phyloP scores from a whole-genome alignment of 2,113 vertebrate species.

The Cyanoramphus novaezelandiae region DNA sequence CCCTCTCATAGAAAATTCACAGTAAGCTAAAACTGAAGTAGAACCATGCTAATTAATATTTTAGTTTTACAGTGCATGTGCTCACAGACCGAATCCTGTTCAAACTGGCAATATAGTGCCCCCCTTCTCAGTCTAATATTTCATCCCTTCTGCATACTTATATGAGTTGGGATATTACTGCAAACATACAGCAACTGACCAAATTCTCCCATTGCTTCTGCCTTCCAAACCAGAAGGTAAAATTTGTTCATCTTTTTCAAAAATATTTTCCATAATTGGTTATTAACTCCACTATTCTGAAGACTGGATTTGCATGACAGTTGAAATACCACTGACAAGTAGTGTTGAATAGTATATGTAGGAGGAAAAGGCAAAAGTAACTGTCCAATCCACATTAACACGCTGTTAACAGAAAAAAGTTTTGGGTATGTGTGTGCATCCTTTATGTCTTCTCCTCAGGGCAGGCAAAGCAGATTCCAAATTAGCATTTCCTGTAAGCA shows the following conservation, averaged over 20 bases:
- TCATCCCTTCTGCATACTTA: not conserved
- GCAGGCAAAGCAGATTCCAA: not conserved
- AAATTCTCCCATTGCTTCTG: not conserved
- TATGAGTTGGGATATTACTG: not conserved
- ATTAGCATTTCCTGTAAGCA: not conserved
- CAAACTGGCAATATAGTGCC: not conserved
- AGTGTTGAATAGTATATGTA: not conserved
- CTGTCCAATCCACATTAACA: not conserved
- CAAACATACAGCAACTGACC: not conserved
- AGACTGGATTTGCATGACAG: not conserved
- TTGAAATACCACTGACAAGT: not conserved
- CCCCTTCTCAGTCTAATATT: not conserved
- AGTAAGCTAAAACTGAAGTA: not conserved
- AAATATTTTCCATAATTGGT: not conserved
- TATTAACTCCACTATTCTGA: not conserved
- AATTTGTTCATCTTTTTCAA: not conserved
- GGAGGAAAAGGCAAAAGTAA: not conserved
- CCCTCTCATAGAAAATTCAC: not conserved
- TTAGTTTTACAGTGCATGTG: not conserved
- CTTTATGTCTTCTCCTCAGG: rapidly evolving
- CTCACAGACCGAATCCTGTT: not conserved
- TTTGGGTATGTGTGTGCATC: not conserved
- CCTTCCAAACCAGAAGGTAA: not conserved
- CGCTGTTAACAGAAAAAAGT: not conserved
- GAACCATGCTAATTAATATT: not conserved